These are phyloP conservation scores for Nerophis lumbriciformis DNA, from an alignment of 2,113 vertebrate species.

Conservation along the genomic window DNA sequence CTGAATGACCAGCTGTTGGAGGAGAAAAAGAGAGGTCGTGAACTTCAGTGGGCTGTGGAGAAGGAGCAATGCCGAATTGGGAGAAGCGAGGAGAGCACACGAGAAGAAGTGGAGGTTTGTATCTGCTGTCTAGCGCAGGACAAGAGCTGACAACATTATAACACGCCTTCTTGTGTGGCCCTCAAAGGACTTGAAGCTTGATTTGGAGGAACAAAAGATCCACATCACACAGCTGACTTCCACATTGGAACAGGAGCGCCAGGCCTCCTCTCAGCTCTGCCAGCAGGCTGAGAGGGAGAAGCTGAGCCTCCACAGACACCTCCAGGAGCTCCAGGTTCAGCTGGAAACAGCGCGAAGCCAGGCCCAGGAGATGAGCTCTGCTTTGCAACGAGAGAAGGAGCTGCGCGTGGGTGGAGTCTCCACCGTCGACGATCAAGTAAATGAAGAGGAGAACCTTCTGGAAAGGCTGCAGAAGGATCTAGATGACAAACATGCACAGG, in stretches of 20 bases:
- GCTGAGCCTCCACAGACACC: conserved; percentile 67
- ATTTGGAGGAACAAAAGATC: conserved; percentile 78
- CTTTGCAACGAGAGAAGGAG: conserved; percentile 78
- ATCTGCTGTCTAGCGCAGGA: conserved; percentile 17
- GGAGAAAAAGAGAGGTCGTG: conserved; percentile 81
- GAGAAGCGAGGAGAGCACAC: conserved; percentile 73
- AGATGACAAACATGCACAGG: conserved; percentile 79
- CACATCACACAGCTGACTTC: conserved; percentile 70
- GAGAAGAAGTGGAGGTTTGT: conserved; percentile 85
- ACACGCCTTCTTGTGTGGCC: background rate
- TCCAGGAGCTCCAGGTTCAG: conserved; percentile 83
- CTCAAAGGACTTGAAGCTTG: conserved; percentile 81
- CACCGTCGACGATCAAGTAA: conserved; percentile 29
- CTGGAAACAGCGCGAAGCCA: conserved; percentile 82
- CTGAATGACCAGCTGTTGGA: conserved; percentile 78
- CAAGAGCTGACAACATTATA: background rate
- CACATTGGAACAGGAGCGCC: conserved; percentile 78
- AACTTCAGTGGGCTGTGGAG: conserved; percentile 87
- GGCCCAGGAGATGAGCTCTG: conserved; percentile 75
- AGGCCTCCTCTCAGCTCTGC: conserved; percentile 71
- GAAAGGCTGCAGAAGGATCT: conserved; percentile 81
- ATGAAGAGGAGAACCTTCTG: conserved; percentile 60
- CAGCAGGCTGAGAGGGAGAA: conserved; percentile 76
- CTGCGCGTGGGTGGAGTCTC: conserved; percentile 43
- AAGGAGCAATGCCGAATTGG: conserved; percentile 80